These are phyloP conservation scores for Rhinolophus sinicus DNA, from an alignment of 2,113 vertebrate genomes.

Conservation along the genomic window DNA sequence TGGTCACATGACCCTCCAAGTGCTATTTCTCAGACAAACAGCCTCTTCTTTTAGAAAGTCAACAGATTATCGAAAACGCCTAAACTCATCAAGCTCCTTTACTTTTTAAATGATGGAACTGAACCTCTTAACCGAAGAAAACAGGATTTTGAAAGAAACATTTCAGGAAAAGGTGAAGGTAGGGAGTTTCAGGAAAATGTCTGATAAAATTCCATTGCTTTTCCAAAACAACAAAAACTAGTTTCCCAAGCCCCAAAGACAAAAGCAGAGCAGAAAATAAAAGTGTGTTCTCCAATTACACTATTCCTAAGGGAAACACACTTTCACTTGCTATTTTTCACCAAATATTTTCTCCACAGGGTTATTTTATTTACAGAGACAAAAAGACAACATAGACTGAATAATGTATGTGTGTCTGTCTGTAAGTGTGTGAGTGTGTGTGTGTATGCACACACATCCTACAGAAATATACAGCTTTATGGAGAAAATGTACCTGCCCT, in stretches of 20 bases:
- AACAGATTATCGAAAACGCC: not conserved
- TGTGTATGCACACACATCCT: no score
- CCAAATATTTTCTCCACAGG: not conserved
- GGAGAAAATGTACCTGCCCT: slow-evolving; percentile 65
- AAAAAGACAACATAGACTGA: not conserved
- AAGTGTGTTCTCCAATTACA: not conserved
- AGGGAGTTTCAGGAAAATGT: slow-evolving; percentile 63
- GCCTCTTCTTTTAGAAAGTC: slow-evolving; percentile 52
- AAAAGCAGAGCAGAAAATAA: slow-evolving; percentile 47
- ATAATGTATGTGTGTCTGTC: not conserved
- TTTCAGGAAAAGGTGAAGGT: slow-evolving; percentile 67
- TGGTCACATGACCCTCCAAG: slow-evolving; percentile 25
- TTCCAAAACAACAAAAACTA: slow-evolving; percentile 55
- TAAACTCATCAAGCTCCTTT: not conserved
- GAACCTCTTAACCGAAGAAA: slow-evolving; percentile 37
- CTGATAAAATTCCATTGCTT: slow-evolving; percentile 65
- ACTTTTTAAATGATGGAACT: slow-evolving; percentile 14
- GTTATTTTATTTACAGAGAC: not conserved
- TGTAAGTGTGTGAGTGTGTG: no score
- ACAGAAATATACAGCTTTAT: not conserved
- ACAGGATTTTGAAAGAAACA: slow-evolving; percentile 30
- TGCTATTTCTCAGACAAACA: slow-evolving; percentile 27
- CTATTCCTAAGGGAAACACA: not conserved
- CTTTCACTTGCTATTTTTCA: not conserved
- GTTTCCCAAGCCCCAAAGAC: slow-evolving; percentile 37